Evolutionary conservation across 1,140 invertebrate species (phyloP).

Genomic region (Babylonia areolata): DNA sequence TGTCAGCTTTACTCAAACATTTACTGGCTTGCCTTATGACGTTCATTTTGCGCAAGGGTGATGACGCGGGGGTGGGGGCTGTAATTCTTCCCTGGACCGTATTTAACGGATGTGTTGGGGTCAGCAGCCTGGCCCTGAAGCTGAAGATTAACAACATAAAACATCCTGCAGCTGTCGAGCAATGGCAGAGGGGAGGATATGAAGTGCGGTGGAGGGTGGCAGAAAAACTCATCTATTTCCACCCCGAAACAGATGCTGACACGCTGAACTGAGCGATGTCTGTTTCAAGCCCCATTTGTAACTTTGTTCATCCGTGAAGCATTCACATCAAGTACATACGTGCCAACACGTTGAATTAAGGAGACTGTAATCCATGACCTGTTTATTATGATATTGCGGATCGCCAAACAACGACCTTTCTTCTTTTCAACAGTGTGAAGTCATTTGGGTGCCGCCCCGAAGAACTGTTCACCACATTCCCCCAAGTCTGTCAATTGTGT

Average conservation of each 20-base stretch:
- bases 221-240: neutral
- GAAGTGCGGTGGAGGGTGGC: neutral
- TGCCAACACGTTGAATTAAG: too few relatives aligned
- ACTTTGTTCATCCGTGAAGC: neutral
- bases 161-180: constrained; percentile 8
- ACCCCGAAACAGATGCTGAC: neutral
- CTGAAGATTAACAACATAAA: constrained; percentile 18
- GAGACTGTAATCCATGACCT: too few relatives aligned
- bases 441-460: too few relatives aligned
- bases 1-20: constrained; percentile 33
- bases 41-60: constrained; percentile 26
- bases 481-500: too few relatives aligned
- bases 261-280: neutral
- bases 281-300: neutral
- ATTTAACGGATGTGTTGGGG: constrained; percentile 1
- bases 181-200: neutral
- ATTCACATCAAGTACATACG: neutral
- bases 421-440: too few relatives aligned
- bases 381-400: too few relatives aligned
- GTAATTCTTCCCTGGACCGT: constrained; percentile 24
- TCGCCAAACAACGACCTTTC: too few relatives aligned
- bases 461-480: too few relatives aligned
- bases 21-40: constrained; percentile 21
- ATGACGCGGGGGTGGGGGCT: neutral
- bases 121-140: neutral